These are phyloP conservation scores for Meganola albula DNA, from an alignment of 2,888 invertebrate species.

Conservation along the genomic window DNA sequence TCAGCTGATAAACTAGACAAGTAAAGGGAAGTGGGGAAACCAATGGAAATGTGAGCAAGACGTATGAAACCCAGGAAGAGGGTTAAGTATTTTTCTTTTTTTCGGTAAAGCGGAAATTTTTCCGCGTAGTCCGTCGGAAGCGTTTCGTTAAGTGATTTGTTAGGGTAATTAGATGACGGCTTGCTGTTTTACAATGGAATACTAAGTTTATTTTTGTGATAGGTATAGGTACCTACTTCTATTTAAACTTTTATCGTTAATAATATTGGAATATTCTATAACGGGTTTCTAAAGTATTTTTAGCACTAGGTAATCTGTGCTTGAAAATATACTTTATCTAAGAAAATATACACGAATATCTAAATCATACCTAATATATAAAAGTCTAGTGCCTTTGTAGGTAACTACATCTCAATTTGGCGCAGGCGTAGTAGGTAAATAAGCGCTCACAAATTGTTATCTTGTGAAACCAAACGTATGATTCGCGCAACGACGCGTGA, in stretches of 20 bases:
- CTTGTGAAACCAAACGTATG: conserved; percentile 77
- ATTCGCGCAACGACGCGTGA: conserved; percentile 74
- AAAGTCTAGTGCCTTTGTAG: no score
- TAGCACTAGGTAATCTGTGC: no score
- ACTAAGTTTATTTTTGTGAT: no score
- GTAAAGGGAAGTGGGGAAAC: conserved; percentile 50
- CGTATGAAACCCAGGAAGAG: conserved; percentile 51
- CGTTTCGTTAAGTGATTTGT: conserved; percentile 47
- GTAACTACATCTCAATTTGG: no score
- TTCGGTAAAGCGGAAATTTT: conserved; percentile 34
- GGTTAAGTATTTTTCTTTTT: conserved; percentile 34
- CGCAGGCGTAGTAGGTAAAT: conserved; percentile 68
- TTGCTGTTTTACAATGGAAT: conserved; percentile 2
- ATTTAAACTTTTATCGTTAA: no score
- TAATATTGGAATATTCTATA: no score
- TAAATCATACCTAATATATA: no score
- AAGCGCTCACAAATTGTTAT: conserved; percentile 76
- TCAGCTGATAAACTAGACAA: conserved; percentile 64
- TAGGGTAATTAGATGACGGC: conserved; percentile 42
- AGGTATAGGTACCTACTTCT: no score
- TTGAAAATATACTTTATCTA: no score
- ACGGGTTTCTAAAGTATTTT: no score
- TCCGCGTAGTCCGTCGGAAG: conserved; percentile 39
- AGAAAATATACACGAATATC: no score
- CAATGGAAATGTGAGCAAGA: conserved; percentile 51